Base-by-base conservation (phyloP, 2,797 vertebrate species). In the Tolypeutes matacus region DNA sequence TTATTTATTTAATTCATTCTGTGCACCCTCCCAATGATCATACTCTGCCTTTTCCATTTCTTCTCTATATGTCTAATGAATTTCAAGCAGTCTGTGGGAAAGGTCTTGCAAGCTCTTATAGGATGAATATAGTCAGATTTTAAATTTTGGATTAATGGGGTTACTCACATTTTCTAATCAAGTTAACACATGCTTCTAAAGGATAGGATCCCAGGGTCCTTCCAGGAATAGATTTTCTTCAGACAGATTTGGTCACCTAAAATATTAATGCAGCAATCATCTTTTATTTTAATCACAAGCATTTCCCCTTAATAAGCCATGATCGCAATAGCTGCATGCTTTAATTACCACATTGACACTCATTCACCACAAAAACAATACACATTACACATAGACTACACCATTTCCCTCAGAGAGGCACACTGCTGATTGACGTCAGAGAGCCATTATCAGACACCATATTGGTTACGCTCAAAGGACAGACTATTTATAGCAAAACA, bases 211-310 rank as follows among this genome's bases (percentile, higher is more conserved):
- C 7, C 20, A 31, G 14, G 83, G 9, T 51, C 34, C 36, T 89
- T 94, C 53, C 27, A 89, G 75, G 97, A 97, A 92, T 60, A 91
- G 4, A 46, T 69, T 83, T 5, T 39, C 7, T 78, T 88, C 31
- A 36, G 73, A n/a, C 11, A 94, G 42, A 69, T 23, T 89, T 49
- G 39, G 3, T n/a, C 80, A 85, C 77, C 25, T 81, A 20, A 96
- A 94, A 80, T 94, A 93, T 73, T 91, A 95, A 82, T 89, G 51
- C 29, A 96, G 69, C 23, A 81, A 70, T 76, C 34, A 83, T 69
- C 51, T 70, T 77, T 86, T 86, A 64, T 76, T 73, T 56, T 95
- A 95, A 83, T 95, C 78, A 83, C 25, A 86, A 62, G 14, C 27
- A 84, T 75, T 93, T 92, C 25, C n/a, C 12, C 42, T 15, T 91